Evolutionary conservation across 2,797 vertebrate genomes (phyloP).

Genomic region (Poeciliopsis paucimaculata): DNA sequence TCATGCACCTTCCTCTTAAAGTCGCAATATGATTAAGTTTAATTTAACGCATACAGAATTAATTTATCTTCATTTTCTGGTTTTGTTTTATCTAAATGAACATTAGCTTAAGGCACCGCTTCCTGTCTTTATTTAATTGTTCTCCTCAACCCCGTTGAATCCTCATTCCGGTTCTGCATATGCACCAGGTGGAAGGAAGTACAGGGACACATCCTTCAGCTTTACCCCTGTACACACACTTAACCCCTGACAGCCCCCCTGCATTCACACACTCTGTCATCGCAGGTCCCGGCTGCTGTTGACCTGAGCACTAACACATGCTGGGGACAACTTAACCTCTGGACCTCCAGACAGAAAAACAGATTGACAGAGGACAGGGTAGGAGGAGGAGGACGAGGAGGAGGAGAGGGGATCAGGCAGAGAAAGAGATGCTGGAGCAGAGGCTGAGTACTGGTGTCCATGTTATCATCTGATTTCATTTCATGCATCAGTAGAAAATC

Average conservation of each 20-base stretch:
- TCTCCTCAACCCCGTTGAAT: neutral
- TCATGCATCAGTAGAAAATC: neutral
- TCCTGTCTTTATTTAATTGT: neutral
- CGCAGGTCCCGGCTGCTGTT: slow-evolving; percentile 66
- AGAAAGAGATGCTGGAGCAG: slow-evolving; percentile 2
- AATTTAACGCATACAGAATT: neutral
- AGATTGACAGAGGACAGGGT: slow-evolving; percentile 40
- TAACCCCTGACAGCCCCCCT: slow-evolving; percentile 68
- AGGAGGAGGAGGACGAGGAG: slow-evolving; percentile 9
- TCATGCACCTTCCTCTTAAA: neutral
- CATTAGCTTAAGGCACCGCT: neutral
- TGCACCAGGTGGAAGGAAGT: slow-evolving; percentile 48
- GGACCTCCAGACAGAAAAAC: slow-evolving; percentile 66
- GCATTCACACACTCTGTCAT: slow-evolving; percentile 76
- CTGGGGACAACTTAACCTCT: slow-evolving; percentile 77
- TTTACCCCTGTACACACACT: slow-evolving; percentile 63
- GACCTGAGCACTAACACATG: slow-evolving; percentile 76
- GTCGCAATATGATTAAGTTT: neutral
- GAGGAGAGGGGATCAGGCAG: slow-evolving; percentile 2
- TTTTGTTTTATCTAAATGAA: neutral
- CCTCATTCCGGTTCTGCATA: neutral
- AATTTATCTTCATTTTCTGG: neutral
- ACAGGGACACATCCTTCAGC: slow-evolving; percentile 17
- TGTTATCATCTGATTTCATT: neutral
- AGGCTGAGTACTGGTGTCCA: neutral